Evolutionary conservation across 92 coral and sea anemone species (phyloP), one percentile per base, ranked within the genome.

Genomic region (Paragorgia papillata): DNA sequence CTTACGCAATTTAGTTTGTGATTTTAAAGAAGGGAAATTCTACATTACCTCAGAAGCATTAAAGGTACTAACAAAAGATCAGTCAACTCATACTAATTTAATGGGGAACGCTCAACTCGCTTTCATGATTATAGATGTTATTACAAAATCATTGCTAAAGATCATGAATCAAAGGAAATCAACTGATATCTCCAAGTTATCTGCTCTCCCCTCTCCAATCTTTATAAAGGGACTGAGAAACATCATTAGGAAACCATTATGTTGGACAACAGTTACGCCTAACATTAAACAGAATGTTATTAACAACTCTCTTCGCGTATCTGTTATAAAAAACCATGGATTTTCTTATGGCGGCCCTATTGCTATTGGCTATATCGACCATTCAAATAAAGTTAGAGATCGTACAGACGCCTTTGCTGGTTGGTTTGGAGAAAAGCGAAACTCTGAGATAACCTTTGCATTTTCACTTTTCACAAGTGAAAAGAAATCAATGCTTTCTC

Each of bases 221-320:
- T 71, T 59, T 29, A 81, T 70, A 44, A 70, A 57, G 57, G 48
- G 30, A 13, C 41, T 39, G 55, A 41, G 61, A 1, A 41, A 37
- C 20, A 34, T 73, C 15, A 63, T 81, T 35, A 59, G 17, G 7
- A 35, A 80, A 10, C 90, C 92, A 4, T 55, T 68, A 68, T 89
- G 92, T 26, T 89, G 92, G 92, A 79, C 92, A 25, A 82, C 82
- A 33, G 44, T 89, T 15, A 82, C 90, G n/a, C 92, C 92, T 25
- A 67, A 85, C 78, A 48, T 58, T 24, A 78, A 53, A 30, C 20
- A 50, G 1, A 50, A 67, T 30, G 25, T 69, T 15, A 61, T 58
- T 24, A 62, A 25, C 26, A 79, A 86, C 13, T 61, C 87, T 9
- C 82, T 89, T 18, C 21, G 8, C 37, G 58, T 85, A 53, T 19